Percentiles rank a stretch among this genome's conserved stretches.
These are phyloP conservation scores for Tuberolachnus salignus DNA, from an alignment of 2,888 invertebrate genomes.

Conservation along the genomic window DNA sequence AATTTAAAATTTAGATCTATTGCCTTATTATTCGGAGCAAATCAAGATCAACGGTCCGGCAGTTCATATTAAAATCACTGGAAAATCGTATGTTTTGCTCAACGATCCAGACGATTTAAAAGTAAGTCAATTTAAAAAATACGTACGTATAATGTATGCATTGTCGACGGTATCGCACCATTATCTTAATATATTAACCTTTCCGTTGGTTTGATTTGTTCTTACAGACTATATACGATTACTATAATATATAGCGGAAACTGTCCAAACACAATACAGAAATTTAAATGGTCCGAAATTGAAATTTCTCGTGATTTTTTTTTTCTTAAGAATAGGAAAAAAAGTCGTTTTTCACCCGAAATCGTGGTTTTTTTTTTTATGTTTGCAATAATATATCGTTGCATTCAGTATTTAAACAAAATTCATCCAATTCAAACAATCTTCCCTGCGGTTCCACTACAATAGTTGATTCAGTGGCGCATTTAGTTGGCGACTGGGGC, in stretches of 20 bases:
- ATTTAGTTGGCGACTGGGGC: too few species aligned
- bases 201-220: too few species aligned
- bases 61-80: neutral
- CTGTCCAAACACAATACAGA: neutral
- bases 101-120: constrained; percentile 8
- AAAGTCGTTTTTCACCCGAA: too few species aligned
- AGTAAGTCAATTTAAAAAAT: constrained; percentile 13
- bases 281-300: too few species aligned
- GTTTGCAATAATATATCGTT: neutral
- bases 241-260: neutral
- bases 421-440: neutral
- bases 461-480: too few species aligned
- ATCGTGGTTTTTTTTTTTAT: too few species aligned
- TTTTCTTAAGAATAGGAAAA: too few species aligned
- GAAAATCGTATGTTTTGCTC: neutral
- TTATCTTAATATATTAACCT: too few species aligned
- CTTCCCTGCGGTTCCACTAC: neutral
- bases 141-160: too few species aligned
- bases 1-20: neutral
- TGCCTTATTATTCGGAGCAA: neutral
- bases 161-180: too few species aligned
- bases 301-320: too few species aligned
- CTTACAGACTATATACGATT: neutral
- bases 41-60: neutral
- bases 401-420: neutral